These are phyloP conservation scores for Drosophila miranda DNA, from an alignment of 1,140 invertebrate genomes.

Conservation along the genomic window DNA sequence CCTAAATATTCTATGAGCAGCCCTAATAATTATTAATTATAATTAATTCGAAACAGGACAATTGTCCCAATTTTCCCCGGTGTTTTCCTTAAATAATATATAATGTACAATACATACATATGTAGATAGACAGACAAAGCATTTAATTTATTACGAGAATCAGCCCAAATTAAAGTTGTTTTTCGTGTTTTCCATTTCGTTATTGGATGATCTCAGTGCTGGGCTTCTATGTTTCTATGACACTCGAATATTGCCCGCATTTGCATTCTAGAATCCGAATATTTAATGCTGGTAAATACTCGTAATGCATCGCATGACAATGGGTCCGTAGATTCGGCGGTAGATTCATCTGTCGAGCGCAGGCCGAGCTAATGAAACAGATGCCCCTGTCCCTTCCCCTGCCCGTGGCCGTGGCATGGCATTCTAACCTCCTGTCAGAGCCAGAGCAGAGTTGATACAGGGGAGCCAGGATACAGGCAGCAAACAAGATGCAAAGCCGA, in stretches of 20 bases:
- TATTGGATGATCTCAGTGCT: constrained; percentile 8
- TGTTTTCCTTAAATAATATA: too few relatives aligned
- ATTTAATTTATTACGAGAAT: too few relatives aligned
- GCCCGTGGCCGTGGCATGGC: neutral
- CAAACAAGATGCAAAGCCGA: constrained; percentile 70
- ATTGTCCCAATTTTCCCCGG: too few relatives aligned
- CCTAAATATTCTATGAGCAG: too few relatives aligned
- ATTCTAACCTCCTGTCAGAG: constrained; percentile 16
- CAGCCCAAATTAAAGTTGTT: neutral
- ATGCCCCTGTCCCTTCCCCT: constrained; percentile 3
- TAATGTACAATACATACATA: too few relatives aligned
- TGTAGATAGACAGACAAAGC: too few relatives aligned
- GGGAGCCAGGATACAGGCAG: constrained; percentile 15
- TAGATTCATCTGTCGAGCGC: constrained; percentile 47
- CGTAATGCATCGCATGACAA: constrained; percentile 38
- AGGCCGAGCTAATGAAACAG: constrained; percentile 61
- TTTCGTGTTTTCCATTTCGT: constrained; percentile 4
- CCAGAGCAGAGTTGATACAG: constrained; percentile 24
- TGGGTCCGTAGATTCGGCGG: constrained; percentile 1
- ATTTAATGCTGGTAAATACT: constrained; percentile 49
- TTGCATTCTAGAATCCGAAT: constrained; percentile 19
- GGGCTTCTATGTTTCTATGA: constrained; percentile 14
- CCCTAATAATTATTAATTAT: too few relatives aligned
- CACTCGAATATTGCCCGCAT: constrained; percentile 5
- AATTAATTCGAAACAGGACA: too few relatives aligned